Percentiles rank a stretch among this genome's conserved stretches.
phyloP scores from a whole-genome alignment of 2,113 vertebrate species.

The Rhipidura dahli region DNA sequence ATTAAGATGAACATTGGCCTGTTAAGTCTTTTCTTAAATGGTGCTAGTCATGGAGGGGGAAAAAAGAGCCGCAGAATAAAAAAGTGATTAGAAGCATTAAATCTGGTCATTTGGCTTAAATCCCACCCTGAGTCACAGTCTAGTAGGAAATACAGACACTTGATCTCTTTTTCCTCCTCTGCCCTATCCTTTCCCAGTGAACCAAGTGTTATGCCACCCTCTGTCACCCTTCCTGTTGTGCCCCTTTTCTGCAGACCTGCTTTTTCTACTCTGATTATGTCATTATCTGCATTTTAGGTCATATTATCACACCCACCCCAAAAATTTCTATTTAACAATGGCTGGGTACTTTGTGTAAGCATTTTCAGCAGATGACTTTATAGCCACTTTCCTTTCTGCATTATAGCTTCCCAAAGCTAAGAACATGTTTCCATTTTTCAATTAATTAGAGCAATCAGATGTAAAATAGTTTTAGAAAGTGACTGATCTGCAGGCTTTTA shows the following conservation, averaged over 20 bases:
- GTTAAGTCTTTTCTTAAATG: conserved; percentile 37
- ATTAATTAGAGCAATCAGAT: conserved; percentile 1
- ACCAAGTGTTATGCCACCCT: background rate
- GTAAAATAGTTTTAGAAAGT: background rate
- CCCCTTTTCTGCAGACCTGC: background rate
- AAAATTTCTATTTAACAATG: background rate
- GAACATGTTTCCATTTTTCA: background rate
- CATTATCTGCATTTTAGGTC: background rate
- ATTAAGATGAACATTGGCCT: conserved; percentile 34
- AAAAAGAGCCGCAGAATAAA: conserved; percentile 20
- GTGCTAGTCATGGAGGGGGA: conserved; percentile 17
- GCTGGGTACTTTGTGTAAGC: background rate
- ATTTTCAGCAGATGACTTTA: background rate
- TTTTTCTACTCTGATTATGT: background rate
- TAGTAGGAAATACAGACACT: background rate
- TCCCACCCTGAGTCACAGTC: conserved; percentile 25
- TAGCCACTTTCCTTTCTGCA: background rate
- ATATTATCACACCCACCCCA: background rate
- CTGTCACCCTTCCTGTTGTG: background rate
- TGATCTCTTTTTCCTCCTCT: conserved; percentile 7
- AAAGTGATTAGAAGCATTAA: conserved; percentile 29
- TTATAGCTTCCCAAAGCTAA: background rate
- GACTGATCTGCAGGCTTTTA: background rate
- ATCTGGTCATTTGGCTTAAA: conserved; percentile 1
- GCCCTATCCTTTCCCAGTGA: background rate